A percentile compares a stretch with the other conserved stretches of the same genome.
phyloP scores from a whole-genome alignment of 1,140 invertebrate species.

The Heliconius eleuchia region DNA sequence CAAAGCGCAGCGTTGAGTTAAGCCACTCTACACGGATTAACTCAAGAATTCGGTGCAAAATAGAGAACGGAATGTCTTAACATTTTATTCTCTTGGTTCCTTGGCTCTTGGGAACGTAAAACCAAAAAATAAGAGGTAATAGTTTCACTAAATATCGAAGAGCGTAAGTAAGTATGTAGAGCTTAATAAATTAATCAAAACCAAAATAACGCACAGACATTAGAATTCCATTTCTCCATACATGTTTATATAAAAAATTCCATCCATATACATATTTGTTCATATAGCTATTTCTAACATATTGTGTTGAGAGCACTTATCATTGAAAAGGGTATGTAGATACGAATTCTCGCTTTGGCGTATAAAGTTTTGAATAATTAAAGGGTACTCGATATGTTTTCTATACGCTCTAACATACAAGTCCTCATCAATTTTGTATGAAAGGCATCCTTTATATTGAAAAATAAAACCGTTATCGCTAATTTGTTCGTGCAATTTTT shows the following conservation, averaged over 20 bases:
- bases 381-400: slow-evolving; percentile 18
- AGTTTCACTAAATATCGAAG: background rate
- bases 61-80: too few relatives aligned
- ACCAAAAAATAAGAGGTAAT: too few relatives aligned
- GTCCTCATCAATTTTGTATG: slow-evolving; percentile 30
- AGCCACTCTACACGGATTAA: too few relatives aligned
- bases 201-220: background rate
- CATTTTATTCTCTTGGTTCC: too few relatives aligned
- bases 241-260: background rate
- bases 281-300: background rate
- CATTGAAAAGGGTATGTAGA: slow-evolving; percentile 16
- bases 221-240: background rate
- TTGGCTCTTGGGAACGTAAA: too few relatives aligned
- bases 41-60: too few relatives aligned
- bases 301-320: slow-evolving; percentile 19
- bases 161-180: background rate
- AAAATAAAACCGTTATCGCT: slow-evolving; percentile 25
- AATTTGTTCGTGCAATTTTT: slow-evolving; percentile 20
- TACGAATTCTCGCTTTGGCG: slow-evolving; percentile 4
- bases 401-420: slow-evolving; percentile 29
- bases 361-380: slow-evolving; percentile 31
- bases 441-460: slow-evolving; percentile 22
- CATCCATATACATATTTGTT: background rate
- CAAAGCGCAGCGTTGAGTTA: too few relatives aligned
- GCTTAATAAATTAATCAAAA: background rate